Base-by-base conservation (phyloP, 2,888 invertebrate species). In the Eupithecia exiguata region DNA sequence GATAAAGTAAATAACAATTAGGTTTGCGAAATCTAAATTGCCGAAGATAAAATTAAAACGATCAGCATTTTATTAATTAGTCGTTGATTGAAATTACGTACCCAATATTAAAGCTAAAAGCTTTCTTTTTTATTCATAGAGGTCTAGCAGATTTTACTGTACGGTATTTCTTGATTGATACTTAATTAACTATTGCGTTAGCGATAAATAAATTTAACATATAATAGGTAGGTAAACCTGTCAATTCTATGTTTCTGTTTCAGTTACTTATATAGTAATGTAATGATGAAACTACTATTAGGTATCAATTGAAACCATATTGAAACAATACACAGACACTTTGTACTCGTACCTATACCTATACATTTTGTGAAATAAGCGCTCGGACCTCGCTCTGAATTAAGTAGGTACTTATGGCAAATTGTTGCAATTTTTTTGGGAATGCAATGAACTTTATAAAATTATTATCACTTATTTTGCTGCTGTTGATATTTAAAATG, bases 1-100 rank as follows among this genome's bases (percentile, higher is more conserved):
- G 25, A 58, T 58, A 58, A 58, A 58, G 25, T 58, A 58, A 58
- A 58, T 58, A 58, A 58, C 58, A 58, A 58, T 58, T 58, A 58
- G 46, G 65, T 49, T 61, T 25, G 58, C 71, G 43, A 36, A 71
- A 69, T 71, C 65, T 69, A 49, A 74, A 72, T 75, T 69, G 69
- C 30, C 36, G 10, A 66, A 69, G 49, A 75, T 75, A 69, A 72
- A 66, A 69, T 71, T 69, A 18, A 71, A 38, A 40, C 21, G 21
- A 40, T 66, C 61, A 58, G 68, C 53, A 69, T 66, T 71, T 71
- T 36, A 66, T 71, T 71, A 58, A 72, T 72, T 69, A 67, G 66
- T 67, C 46, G 38, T 30, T 67, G 40, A 53, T 69, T 65, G 36
- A 65, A 63, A 36, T 65, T 18, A 36, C 38, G 21, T 36, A 38